These are phyloP conservation scores for Frankliniella fusca DNA, from an alignment of 2,888 invertebrate species.

Conservation along the genomic window DNA sequence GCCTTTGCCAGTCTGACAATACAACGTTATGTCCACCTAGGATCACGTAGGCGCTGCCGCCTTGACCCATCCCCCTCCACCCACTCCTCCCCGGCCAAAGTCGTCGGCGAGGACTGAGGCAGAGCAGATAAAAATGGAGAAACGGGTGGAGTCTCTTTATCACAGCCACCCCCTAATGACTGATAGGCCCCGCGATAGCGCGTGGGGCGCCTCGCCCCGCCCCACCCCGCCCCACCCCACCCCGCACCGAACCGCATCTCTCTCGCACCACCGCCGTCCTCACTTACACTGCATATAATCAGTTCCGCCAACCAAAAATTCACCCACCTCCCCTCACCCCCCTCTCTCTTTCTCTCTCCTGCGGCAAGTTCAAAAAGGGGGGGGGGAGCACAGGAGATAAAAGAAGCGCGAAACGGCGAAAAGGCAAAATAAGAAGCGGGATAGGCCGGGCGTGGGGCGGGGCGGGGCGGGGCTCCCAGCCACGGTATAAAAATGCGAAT, in stretches of 20 bases:
- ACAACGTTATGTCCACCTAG: too few species aligned
- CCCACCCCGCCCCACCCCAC: neutral
- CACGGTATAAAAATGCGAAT: neutral
- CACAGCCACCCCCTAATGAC: conserved; percentile 22
- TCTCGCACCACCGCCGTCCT: neutral
- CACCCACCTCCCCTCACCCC: too few species aligned
- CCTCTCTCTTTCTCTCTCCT: too few species aligned
- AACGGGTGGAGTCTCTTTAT: neutral
- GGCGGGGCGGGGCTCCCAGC: too few species aligned
- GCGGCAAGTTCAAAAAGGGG: too few species aligned
- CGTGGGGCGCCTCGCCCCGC: neutral
- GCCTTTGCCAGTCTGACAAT: too few species aligned
- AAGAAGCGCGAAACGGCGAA: neutral
- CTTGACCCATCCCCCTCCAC: too few species aligned
- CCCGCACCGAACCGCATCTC: neutral
- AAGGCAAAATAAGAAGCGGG: neutral
- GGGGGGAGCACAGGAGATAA: too few species aligned
- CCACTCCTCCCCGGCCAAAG: too few species aligned
- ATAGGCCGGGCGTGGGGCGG: too few species aligned
- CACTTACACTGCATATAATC: conserved; percentile 7
- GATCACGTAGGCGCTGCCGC: too few species aligned
- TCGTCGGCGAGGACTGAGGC: neutral
- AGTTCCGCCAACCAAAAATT: conserved; percentile 26
- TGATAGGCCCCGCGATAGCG: conserved; percentile 20
- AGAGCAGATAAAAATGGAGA: conserved; percentile 14